A percentile compares a stretch with the other conserved stretches of the same genome.
phyloP scores from a whole-genome alignment of 2,797 vertebrate species.

The Masticophis lateralis region DNA sequence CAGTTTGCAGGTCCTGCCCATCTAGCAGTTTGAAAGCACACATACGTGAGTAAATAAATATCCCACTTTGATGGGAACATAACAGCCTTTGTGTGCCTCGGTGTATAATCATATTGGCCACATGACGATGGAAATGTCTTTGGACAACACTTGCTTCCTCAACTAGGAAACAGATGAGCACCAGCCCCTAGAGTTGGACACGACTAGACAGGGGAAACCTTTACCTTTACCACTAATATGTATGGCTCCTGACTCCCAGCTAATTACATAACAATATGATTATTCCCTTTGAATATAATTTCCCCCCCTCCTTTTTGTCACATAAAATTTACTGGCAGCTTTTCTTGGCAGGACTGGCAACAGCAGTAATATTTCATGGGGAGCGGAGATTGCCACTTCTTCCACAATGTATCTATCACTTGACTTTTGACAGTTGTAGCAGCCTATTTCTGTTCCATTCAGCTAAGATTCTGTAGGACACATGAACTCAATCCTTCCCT shows the following conservation, averaged over 20 bases:
- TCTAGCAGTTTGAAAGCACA: no score
- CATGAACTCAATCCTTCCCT: not conserved
- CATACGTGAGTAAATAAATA: no score
- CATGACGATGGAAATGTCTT: not conserved
- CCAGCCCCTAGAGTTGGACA: not conserved
- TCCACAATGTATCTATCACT: not conserved
- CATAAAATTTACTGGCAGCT: not conserved
- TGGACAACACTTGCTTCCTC: not conserved
- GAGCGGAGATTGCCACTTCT: not conserved
- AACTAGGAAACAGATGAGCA: not conserved
- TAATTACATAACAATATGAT: not conserved
- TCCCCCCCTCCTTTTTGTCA: not conserved
- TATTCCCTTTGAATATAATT: not conserved
- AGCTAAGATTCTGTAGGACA: not conserved
- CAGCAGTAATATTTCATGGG: not conserved
- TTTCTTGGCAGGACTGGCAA: not conserved
- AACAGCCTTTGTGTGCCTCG: no score
- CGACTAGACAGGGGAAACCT: not conserved
- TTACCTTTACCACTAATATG: not conserved
- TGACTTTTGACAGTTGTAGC: not conserved
- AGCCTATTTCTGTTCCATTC: not conserved
- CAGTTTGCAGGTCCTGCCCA: no score
- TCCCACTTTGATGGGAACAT: no score
- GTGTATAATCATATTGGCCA: no score
- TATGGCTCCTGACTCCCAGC: not conserved